These are phyloP conservation scores for Steromphala cineraria DNA, from an alignment of 2,888 invertebrate genomes.

Conservation along the genomic window DNA sequence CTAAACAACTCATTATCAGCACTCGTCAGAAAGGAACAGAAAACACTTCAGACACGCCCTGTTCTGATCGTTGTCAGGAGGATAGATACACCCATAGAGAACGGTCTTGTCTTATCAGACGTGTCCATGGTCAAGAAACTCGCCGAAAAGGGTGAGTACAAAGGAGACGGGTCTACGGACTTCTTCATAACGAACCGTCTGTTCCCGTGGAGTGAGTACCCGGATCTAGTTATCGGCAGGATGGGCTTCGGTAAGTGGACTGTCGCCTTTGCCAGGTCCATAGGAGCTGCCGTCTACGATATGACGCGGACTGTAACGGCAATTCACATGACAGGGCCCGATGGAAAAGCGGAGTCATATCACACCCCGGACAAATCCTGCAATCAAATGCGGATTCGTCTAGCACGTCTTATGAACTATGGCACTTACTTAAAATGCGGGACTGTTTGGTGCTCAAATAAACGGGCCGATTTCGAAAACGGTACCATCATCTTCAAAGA, in stretches of 20 bases:
- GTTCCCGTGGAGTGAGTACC: conserved; percentile 36
- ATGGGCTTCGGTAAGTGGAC: conserved; percentile 36
- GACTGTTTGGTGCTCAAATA: not conserved
- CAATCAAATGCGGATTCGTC: conserved; percentile 13
- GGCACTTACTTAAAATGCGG: not conserved
- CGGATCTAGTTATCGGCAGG: conserved; percentile 31
- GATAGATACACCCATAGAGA: conserved; percentile 20
- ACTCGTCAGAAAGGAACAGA: not conserved
- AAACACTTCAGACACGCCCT: not conserved
- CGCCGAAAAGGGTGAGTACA: not conserved
- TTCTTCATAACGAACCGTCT: conserved; percentile 33
- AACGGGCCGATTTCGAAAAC: not conserved
- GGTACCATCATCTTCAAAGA: not conserved
- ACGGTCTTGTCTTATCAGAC: not conserved
- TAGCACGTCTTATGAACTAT: too few species aligned
- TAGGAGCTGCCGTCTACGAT: conserved; percentile 29
- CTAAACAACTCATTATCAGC: conserved; percentile 11
- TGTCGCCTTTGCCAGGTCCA: conserved; percentile 27
- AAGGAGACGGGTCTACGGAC: conserved; percentile 34
- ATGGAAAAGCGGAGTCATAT: conserved; percentile 22
- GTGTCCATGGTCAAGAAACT: conserved; percentile 4
- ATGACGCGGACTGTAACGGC: conserved; percentile 23
- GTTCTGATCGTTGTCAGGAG: conserved; percentile 26
- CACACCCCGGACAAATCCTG: not conserved
- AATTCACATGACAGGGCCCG: conserved; percentile 33